phyloP scores from a whole-genome alignment of 2,113 vertebrate species.

The Ceuthmochares aereus region DNA sequence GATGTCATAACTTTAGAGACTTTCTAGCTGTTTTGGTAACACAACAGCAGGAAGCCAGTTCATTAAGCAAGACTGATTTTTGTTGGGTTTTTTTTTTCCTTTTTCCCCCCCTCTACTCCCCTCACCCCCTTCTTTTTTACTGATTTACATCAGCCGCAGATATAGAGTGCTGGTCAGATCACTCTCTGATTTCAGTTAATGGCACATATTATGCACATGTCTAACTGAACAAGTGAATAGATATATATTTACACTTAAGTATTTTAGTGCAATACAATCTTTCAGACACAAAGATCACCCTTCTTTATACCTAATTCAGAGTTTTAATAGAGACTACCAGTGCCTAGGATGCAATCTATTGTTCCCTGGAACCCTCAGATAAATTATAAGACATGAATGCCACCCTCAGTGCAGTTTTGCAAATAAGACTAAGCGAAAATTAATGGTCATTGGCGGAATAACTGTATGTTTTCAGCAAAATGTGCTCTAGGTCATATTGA shows the following conservation, averaged over 20 bases:
- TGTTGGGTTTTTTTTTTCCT: background rate
- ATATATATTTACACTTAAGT: background rate
- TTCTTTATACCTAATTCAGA: background rate
- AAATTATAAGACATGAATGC: background rate
- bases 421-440: slow-evolving; percentile 7
- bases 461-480: background rate
- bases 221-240: background rate
- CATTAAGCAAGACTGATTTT: background rate
- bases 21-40: slow-evolving; percentile 44
- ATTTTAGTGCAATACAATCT: background rate
- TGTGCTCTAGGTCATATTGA: background rate
- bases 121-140: background rate
- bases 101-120: too few species aligned
- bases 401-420: background rate
- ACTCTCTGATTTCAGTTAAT: background rate
- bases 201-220: rapidly evolving
- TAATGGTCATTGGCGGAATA: background rate
- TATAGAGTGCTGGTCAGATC: background rate
- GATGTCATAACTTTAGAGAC: background rate
- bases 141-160: background rate
- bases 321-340: background rate
- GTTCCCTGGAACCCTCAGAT: background rate
- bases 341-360: background rate
- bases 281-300: background rate
- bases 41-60: background rate